A percentile compares a stretch with the other conserved stretches of the same genome.
Conservation (phyloP, 2,888 invertebrate genomes). For the Lycocerus yunnanus region DNA sequence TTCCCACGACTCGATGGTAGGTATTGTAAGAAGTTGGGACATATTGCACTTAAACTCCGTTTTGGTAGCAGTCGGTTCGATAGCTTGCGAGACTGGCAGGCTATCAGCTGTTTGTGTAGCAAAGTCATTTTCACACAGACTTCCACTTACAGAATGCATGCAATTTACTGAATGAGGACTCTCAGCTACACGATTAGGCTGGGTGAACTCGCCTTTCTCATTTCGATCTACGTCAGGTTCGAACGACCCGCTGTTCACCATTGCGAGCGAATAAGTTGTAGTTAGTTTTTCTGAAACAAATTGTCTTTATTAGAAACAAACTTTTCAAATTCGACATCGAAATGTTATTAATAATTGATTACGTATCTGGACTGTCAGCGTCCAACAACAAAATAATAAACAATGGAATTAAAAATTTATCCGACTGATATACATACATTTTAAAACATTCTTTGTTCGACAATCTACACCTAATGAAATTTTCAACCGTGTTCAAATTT, state of each 20-base stretch:
- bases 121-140: conserved; percentile 41
- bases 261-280: conserved; percentile 25
- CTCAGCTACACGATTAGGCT: conserved; percentile 37
- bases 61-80: conserved; percentile 43
- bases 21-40: conserved; percentile 14
- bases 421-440: background rate
- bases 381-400: too few relatives aligned
- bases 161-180: conserved; percentile 40
- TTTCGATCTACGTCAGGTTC: conserved; percentile 47
- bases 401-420: background rate
- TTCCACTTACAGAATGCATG: conserved; percentile 38
- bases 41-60: conserved; percentile 40
- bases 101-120: conserved; percentile 39
- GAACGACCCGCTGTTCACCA: conserved; percentile 53
- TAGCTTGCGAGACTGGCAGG: conserved; percentile 39
- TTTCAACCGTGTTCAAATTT: background rate
- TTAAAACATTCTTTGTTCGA: background rate
- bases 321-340: background rate
- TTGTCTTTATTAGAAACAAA: background rate
- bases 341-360: too few relatives aligned
- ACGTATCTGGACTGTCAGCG: too few relatives aligned
- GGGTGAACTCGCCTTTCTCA: conserved; percentile 42
- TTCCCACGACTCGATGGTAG: background rate
- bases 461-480: background rate
- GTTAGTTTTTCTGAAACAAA: conserved; percentile 20